phyloP scores from a whole-genome alignment of 2,113 vertebrate genomes.

The Nothobranchius kuhntae region DNA sequence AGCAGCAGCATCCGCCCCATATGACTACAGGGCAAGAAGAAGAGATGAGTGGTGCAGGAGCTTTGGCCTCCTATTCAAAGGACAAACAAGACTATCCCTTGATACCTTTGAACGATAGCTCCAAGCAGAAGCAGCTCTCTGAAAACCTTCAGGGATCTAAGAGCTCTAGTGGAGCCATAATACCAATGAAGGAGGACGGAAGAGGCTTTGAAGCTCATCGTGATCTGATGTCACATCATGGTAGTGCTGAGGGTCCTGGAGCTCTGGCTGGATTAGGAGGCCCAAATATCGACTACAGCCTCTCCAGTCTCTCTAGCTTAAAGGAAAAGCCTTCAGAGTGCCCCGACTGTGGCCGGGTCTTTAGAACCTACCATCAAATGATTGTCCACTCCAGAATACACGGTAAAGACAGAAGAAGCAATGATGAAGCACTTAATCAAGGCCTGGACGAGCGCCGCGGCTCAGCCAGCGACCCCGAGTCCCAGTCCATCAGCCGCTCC shows the following conservation, averaged over 20 bases:
- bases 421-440: constrained; percentile 87
- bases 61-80: constrained; percentile 87
- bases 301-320: constrained; percentile 79
- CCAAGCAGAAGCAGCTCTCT: constrained; percentile 92
- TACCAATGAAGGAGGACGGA: constrained; percentile 89
- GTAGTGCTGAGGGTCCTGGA: constrained; percentile 56
- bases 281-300: constrained; percentile 89
- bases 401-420: constrained; percentile 87
- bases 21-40: constrained; percentile 89
- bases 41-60: constrained; percentile 81
- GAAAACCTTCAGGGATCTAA: constrained; percentile 90
- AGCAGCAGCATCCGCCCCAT: constrained; percentile 78
- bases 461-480: constrained; percentile 97
- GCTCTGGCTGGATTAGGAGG: constrained; percentile 74
- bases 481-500: constrained; percentile 96
- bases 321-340: constrained; percentile 98
- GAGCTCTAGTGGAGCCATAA: constrained; percentile 81
- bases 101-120: constrained; percentile 86
- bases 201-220: constrained; percentile 87
- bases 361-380: constrained; percentile 98
- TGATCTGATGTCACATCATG: constrained; percentile 90
- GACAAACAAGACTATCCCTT: constrained; percentile 94
- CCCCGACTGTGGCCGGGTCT: constrained; percentile 94
- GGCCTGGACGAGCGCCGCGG: constrained; percentile 91
- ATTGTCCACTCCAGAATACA: constrained; percentile 96